Evolutionary conservation across 92 coral and sea anemone species (phyloP).

Genomic region (Zoanthus gigantus): DNA sequence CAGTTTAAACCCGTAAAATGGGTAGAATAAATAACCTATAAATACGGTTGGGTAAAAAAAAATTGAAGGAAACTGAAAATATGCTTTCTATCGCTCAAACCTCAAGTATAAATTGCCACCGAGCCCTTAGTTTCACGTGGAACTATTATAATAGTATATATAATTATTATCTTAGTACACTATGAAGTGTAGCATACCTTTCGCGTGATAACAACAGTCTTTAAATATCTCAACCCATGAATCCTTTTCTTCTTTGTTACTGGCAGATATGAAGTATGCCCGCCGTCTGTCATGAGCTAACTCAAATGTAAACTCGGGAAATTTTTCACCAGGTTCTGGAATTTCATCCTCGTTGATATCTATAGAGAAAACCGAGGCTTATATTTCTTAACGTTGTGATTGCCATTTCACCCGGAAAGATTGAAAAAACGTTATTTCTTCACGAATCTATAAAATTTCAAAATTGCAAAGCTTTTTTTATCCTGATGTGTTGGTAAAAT

Average conservation of each 20-base stretch:
- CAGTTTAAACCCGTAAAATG: too few species aligned
- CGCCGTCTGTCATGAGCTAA: slow-evolving; percentile 85
- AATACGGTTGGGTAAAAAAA: too few species aligned
- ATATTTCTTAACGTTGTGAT: neutral
- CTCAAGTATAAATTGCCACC: too few species aligned
- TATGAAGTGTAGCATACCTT: slow-evolving; percentile 38
- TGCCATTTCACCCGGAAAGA: neutral
- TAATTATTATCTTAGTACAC: neutral
- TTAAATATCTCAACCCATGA: slow-evolving; percentile 88
- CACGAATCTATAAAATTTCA: neutral
- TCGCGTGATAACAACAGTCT: slow-evolving; percentile 71
- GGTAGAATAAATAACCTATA: too few species aligned
- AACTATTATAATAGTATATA: neutral
- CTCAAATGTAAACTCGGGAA: slow-evolving; percentile 88
- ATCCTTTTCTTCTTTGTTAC: slow-evolving; percentile 83
- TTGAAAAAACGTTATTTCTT: neutral
- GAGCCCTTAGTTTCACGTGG: too few species aligned
- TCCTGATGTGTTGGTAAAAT: too few species aligned
- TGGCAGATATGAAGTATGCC: slow-evolving; percentile 84
- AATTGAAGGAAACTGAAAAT: too few species aligned
- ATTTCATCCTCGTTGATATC: slow-evolving; percentile 84
- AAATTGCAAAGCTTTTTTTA: too few species aligned
- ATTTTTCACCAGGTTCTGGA: slow-evolving; percentile 70
- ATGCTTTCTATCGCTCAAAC: too few species aligned
- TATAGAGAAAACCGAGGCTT: neutral